Percentiles rank a stretch among this genome's conserved stretches.
These are phyloP conservation scores for Lucilia cuprina DNA, from an alignment of 1,140 invertebrate genomes.

Conservation along the genomic window DNA sequence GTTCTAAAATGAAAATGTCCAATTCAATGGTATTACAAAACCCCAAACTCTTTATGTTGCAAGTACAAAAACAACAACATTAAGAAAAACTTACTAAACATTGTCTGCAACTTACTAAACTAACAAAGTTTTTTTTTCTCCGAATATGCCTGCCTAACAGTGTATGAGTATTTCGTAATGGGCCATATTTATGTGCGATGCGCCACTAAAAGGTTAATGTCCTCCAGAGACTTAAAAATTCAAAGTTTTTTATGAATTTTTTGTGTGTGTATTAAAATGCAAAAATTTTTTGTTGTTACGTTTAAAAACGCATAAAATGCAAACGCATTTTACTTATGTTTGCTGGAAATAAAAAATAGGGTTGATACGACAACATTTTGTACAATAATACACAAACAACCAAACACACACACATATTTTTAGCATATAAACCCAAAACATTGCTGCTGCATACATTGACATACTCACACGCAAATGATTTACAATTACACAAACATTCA, in stretches of 20 bases:
- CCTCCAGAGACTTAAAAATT: conserved; percentile 31
- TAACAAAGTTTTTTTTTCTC: too few relatives aligned
- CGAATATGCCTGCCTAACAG: background rate
- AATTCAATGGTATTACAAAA: background rate
- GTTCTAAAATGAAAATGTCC: background rate
- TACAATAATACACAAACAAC: too few relatives aligned
- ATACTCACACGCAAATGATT: too few relatives aligned
- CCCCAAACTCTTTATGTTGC: background rate
- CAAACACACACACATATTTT: too few relatives aligned
- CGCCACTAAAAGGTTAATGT: conserved; percentile 31
- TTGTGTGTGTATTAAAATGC: background rate
- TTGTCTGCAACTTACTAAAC: background rate
- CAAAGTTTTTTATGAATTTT: conserved; percentile 21
- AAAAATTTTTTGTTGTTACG: background rate
- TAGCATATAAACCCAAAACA: background rate
- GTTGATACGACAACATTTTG: conserved; percentile 13
- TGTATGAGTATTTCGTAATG: background rate
- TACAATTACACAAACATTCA: too few relatives aligned
- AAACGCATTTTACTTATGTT: conserved; percentile 17
- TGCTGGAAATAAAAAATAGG: background rate
- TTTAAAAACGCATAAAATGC: conserved; percentile 31
- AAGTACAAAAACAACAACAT: too few relatives aligned
- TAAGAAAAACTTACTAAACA: background rate
- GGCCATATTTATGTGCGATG: background rate
- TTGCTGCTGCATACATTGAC: too few relatives aligned